Evolutionary conservation across 2,888 invertebrate species (phyloP), one percentile per base, ranked within the genome.

Genomic region (Sarcophaga caerulescens): DNA sequence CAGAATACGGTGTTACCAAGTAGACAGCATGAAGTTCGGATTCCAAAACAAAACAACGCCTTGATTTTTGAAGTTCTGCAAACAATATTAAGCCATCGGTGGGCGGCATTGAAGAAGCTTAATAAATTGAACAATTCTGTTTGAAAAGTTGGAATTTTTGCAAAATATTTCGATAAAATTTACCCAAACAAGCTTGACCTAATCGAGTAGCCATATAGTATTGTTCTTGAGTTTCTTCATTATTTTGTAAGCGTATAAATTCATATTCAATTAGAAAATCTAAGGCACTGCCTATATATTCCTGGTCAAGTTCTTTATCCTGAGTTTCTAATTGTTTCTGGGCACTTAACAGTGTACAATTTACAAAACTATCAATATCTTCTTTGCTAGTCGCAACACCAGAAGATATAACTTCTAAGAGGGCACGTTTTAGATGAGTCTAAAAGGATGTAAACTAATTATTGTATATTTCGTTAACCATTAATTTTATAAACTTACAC

Each of bases 1-100:
- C 96, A 92, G 97, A 98, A 87, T 98, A 96, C 0, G 99, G 99
- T 3, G 99, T 99, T 62, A 99, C 99, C 90, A 98, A 94, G 93
- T 99, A 99, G 70, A 99, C 95, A 62, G 99, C 95, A 93, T 99
- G 99, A 3, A 99, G 94, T 90, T 99, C 99, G 78, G 97, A 97
- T 92, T 99, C 98, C 14, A 99, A 93, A 0, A 98, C 98, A 91
- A 99, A 96, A 90, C 97, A 97, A 89, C 96, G 96, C 11, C 98
- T 94, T 0, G 99, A 98, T 92, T 96, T 96, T 92, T 98, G 96
- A 44, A 99, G 93, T 93, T 99, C 99, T 87, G 96, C 95, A 91
- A 99, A 97, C 63, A 99, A 94, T 21, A 96, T 95, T 11, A 99
- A 94, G 0, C 98, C 99, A 92, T 99, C 98, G 91, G 97, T 97